Evolutionary conservation across 2,797 vertebrate species (phyloP).

Genomic region (Leptoclinus maculatus): DNA sequence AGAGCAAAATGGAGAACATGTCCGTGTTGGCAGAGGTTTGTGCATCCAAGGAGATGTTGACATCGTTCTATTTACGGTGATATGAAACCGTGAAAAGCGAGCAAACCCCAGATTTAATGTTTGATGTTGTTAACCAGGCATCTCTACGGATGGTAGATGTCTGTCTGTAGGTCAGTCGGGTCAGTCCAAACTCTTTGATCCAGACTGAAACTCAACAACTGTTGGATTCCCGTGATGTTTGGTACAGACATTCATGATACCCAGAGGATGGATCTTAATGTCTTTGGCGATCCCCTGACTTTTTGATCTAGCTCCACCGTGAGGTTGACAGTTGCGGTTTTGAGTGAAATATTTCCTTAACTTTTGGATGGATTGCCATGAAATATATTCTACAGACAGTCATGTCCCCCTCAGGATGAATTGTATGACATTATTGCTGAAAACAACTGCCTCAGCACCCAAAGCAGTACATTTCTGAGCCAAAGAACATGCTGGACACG

Average conservation of each 20-base stretch:
- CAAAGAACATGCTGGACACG: not conserved
- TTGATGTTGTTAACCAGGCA: not conserved
- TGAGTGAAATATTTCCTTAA: not conserved
- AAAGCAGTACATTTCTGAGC: not conserved
- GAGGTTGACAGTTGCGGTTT: not conserved
- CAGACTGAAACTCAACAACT: not conserved
- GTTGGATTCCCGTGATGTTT: not conserved
- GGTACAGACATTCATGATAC: not conserved
- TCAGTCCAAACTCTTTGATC: not conserved
- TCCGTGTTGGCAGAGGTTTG: slow-evolving; percentile 27
- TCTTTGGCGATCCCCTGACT: not conserved
- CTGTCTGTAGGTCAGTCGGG: not conserved
- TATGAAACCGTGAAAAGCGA: slow-evolving; percentile 21
- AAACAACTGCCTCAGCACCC: not conserved
- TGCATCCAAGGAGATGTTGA: slow-evolving; percentile 15
- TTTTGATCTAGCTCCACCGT: not conserved
- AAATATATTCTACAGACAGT: not conserved
- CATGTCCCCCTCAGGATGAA: not conserved
- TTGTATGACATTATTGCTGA: not conserved
- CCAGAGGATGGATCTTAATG: not conserved
- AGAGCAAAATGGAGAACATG: slow-evolving; percentile 15
- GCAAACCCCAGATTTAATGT: slow-evolving; percentile 8
- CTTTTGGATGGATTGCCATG: not conserved
- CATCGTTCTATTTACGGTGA: not conserved
- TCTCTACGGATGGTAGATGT: not conserved